phyloP scores from a whole-genome alignment of 2,888 invertebrate genomes.

The Drosophila atripex region DNA sequence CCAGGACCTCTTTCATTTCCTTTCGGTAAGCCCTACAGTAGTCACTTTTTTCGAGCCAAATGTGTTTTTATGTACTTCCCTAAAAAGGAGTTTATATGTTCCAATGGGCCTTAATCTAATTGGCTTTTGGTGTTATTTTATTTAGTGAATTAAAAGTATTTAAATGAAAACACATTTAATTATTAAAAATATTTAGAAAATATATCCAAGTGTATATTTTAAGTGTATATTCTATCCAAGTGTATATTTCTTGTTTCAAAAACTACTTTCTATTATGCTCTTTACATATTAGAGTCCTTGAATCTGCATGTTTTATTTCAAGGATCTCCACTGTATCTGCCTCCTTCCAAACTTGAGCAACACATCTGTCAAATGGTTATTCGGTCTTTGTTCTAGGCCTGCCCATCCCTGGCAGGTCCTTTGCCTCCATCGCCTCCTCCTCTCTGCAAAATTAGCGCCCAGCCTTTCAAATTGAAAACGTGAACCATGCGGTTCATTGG shows the following conservation, averaged over 20 bases:
- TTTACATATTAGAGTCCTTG: too few species aligned
- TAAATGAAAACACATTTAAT: not conserved
- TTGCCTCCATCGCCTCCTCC: not conserved
- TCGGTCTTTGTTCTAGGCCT: constrained; percentile 44
- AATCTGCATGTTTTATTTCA: not conserved
- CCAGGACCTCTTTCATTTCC: constrained; percentile 1
- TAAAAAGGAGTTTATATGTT: not conserved
- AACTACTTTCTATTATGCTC: too few species aligned
- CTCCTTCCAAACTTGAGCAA: constrained; percentile 14
- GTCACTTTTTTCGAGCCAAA: constrained; percentile 3
- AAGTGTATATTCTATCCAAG: too few species aligned
- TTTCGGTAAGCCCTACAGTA: constrained; percentile 13
- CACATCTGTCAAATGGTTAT: constrained; percentile 69
- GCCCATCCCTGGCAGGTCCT: constrained; percentile 4
- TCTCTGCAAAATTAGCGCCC: constrained; percentile 63
- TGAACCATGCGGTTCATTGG: constrained; percentile 78
- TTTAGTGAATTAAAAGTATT: not conserved
- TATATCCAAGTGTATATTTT: too few species aligned
- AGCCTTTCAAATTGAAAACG: constrained; percentile 72
- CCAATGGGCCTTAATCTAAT: constrained; percentile 2
- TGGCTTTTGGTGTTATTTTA: constrained; percentile 4
- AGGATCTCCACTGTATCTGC: constrained; percentile 17
- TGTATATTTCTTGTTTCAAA: too few species aligned
- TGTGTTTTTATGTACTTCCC: not conserved
- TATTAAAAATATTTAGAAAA: too few species aligned